Conservation (phyloP, 23 tunicate genomes). For the Halocynthia roretzi region DNA sequence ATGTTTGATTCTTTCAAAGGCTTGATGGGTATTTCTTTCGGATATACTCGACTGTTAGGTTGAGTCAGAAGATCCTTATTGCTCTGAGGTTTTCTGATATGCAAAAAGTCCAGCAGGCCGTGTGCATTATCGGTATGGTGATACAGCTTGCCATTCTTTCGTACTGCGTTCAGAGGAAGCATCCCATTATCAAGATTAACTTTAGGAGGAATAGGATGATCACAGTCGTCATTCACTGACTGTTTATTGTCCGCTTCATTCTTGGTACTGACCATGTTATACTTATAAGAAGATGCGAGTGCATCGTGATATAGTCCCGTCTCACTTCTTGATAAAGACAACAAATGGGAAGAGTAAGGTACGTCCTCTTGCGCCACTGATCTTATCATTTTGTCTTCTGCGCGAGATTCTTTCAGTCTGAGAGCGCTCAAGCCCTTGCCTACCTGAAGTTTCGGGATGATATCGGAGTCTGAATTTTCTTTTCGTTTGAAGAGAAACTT, state of each 20-base stretch:
- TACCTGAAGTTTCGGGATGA: conserved; percentile 2
- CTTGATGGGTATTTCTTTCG: neutral
- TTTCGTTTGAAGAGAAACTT: no score
- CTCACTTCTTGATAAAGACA: conserved; percentile 1
- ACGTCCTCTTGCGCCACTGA: conserved; percentile 23
- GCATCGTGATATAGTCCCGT: conserved; percentile 18
- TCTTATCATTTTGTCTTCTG: conserved; percentile 1
- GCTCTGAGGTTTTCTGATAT: no score
- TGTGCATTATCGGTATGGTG: neutral
- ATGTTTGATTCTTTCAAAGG: neutral
- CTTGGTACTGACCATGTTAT: neutral
- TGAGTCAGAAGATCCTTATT: no score
- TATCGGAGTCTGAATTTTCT: no score
- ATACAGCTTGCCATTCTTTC: neutral
- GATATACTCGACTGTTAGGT: no score
- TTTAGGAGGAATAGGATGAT: no score
- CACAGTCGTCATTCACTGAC: no score
- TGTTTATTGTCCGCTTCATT: neutral
- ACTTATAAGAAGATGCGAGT: conserved; percentile 17
- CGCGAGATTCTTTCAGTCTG: conserved; percentile 5
- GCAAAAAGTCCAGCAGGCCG: no score
- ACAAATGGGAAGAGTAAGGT: conserved; percentile 5
- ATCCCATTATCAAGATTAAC: no score
- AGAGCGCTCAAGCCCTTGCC: conserved; percentile 10
- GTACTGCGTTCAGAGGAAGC: neutral